Conservation (phyloP, 64 coral and sea anemone genomes). For the Montipora capricornis region DNA sequence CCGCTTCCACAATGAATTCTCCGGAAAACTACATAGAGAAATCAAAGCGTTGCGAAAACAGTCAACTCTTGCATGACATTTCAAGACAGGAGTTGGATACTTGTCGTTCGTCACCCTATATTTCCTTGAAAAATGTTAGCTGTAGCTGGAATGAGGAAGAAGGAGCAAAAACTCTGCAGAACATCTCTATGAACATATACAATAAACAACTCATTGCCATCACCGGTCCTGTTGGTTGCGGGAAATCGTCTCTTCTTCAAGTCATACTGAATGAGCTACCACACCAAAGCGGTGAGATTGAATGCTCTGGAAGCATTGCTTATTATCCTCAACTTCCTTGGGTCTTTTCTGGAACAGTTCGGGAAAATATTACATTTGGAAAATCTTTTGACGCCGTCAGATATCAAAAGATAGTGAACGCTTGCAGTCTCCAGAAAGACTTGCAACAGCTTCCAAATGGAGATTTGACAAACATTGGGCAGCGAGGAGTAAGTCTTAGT, state of each 20-base stretch:
- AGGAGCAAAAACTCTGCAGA: neutral
- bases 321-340: slow-evolving; percentile 80
- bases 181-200: slow-evolving; percentile 29
- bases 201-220: slow-evolving; percentile 46
- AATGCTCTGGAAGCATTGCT: slow-evolving; percentile 33
- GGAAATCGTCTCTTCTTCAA: slow-evolving; percentile 61
- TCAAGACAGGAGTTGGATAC: neutral
- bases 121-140: slow-evolving; percentile 19
- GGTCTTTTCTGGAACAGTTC: slow-evolving; percentile 72
- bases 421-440: slow-evolving; percentile 68
- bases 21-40: neutral
- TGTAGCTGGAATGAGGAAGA: slow-evolving; percentile 34
- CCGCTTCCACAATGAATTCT: neutral
- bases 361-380: slow-evolving; percentile 75
- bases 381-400: slow-evolving; percentile 38
- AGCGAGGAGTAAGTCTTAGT: slow-evolving; percentile 63
- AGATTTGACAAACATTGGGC: slow-evolving; percentile 75
- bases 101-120: neutral
- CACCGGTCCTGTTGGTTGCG: slow-evolving; percentile 64
- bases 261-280: slow-evolving; percentile 68
- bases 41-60: neutral
- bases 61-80: neutral
- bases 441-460: slow-evolving; percentile 60
- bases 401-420: slow-evolving; percentile 65
- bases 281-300: slow-evolving; percentile 9